Percentiles rank a stretch among this genome's conserved stretches.
Conservation (phyloP, 2,113 vertebrate species). For the Helogale parvula region DNA sequence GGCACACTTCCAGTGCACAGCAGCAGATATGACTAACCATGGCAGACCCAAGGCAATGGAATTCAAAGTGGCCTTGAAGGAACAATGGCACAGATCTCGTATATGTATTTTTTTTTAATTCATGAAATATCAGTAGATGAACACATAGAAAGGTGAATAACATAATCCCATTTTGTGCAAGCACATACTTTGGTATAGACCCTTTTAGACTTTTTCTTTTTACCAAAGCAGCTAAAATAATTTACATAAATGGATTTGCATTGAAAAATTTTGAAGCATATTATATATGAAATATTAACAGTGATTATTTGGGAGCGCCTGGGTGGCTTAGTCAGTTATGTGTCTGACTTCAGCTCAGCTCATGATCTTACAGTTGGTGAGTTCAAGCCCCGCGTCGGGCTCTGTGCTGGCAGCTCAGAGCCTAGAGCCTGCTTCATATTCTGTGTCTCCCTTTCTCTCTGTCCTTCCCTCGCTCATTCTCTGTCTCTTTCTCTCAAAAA, state of each 20-base stretch:
- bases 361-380: too few relatives aligned
- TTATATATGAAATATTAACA: not conserved
- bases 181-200: not conserved
- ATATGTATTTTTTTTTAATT: not conserved
- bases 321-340: too few relatives aligned
- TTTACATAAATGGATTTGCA: not conserved
- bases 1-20: not conserved
- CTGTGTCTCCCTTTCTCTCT: too few relatives aligned
- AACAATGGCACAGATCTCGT: not conserved
- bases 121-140: not conserved
- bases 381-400: too few relatives aligned
- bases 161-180: not conserved
- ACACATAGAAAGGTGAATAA: not conserved
- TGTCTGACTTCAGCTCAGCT: too few relatives aligned
- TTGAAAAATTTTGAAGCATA: not conserved
- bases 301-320: not conserved
- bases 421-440: too few relatives aligned
- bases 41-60: not conserved
- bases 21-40: not conserved
- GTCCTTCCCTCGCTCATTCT: too few relatives aligned
- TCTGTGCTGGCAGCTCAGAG: too few relatives aligned
- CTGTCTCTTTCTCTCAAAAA: too few relatives aligned
- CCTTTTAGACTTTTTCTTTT: not conserved
- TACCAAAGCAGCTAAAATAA: not conserved
- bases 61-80: not conserved